Evolutionary conservation across 64 coral and sea anemone genomes (phyloP), one percentile per base, ranked within the genome.

Genomic region (Stichodactyla mertensii): DNA sequence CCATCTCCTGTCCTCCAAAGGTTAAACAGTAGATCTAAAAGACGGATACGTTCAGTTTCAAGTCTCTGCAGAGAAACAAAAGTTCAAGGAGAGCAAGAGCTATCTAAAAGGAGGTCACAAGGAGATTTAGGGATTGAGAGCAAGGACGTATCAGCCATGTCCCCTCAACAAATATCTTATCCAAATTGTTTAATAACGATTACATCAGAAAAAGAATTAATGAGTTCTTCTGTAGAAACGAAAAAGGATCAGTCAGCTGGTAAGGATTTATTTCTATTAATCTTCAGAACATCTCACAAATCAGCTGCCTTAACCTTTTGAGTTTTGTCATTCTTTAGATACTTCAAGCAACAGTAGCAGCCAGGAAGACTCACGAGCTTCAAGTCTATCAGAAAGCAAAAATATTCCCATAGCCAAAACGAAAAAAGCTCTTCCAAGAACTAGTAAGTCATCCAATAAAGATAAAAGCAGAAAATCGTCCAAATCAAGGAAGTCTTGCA

Each of bases 1-100:
- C 61, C 87, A 56, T 86, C 77, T 52, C 69, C 89, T 13, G 51
- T 83, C 23, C 69, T 88, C 7, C 88, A 88, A 51, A 92, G 87
- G 19, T 51, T 96, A 13, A 78, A 89, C 1, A 96, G 91, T 69
- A 85, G 90, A 78, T 87, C 89, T 67, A 88, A 93, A 81, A 56
- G 66, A 13, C 89, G 88, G 60, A 88, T 69, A 23, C 88, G 88
- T 80, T 90, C 94, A 31, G 88, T 87, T 19, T 88, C 88, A 1
- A 88, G 89, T 61, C 16, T 79, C 54, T 69, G 66, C 74, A 90
- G 64, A 61, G 18, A 19, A 12, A 6, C 53, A 15, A 81, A 6
- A 51, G 6, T 81, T 53, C 15, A 54, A 52, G 11, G 23, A 26
- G 69, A 74, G 23, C 69, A 74, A 74, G 69, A 74, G 26, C 11